Evolutionary conservation across 2,888 invertebrate species (phyloP), one percentile per base, ranked within the genome.

Genomic region (Coenonympha arcania): DNA sequence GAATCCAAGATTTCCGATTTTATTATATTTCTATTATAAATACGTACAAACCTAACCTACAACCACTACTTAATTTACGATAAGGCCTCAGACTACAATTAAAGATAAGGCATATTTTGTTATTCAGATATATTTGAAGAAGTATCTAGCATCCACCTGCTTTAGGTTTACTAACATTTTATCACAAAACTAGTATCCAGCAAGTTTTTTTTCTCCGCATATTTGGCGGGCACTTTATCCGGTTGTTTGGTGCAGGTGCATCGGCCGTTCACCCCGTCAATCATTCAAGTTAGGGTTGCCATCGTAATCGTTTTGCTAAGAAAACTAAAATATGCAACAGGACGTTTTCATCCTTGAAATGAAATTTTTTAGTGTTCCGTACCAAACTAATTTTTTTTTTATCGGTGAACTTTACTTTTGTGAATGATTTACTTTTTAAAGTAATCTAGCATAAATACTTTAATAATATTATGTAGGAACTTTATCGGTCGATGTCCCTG

Each of bases 261-360:
- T 60, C 68, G 80, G 76, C 60, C 82, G 64, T 82, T 83, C 71
- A 83, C 78, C 83, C 64, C 65, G 59, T 66, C 66, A 67, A 73
- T 71, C 62, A 70, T 69, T 69, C 66, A 26, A 18, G 34, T 46
- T 54, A 51, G 51, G 55, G 68, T 59, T 50, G 48, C 30, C 43
- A 48, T 22, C 16, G 16, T 31, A 15, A 31, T 31, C 13, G 3
- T 15, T 5, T n/a, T n/a, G n/a, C n/a, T n/a, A n/a, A n/a, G n/a
- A n/a, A n/a, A n/a, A n/a, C n/a, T n/a, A n/a, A n/a, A n/a, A n/a
- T n/a, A n/a, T n/a, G n/a, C n/a, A n/a, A n/a, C n/a, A n/a, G n/a
- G n/a, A n/a, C n/a, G n/a, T n/a, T n/a, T n/a, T n/a, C n/a, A n/a
- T n/a, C n/a, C n/a, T n/a, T n/a, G n/a, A n/a, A n/a, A n/a, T n/a